Conservation (phyloP, 2,797 vertebrate species). For the Champsocephalus gunnari region DNA sequence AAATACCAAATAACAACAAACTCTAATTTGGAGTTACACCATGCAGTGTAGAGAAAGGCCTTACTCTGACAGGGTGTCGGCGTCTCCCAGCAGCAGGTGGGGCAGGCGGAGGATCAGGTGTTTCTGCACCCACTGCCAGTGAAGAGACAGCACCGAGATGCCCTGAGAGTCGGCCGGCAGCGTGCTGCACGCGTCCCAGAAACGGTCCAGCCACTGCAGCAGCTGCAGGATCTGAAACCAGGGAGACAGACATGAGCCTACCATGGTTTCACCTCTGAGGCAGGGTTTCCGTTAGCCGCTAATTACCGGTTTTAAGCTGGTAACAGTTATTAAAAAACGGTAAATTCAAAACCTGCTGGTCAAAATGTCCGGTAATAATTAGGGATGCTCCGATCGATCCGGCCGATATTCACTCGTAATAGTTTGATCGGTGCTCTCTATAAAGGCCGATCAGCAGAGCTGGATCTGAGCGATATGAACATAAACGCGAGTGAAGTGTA, state of each 20-base stretch:
- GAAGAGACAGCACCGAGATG: conserved; percentile 91
- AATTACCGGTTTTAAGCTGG: no score
- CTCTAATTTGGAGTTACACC: neutral
- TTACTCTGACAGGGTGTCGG: conserved; percentile 87
- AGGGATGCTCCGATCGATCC: no score
- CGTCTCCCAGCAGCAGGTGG: conserved; percentile 87
- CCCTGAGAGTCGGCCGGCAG: conserved; percentile 87
- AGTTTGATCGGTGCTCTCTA: no score
- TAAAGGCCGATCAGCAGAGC: no score
- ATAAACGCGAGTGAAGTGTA: no score
- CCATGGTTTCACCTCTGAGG: no score
- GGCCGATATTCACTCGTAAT: no score
- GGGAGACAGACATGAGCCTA: neutral
- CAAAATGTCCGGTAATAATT: no score
- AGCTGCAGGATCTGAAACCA: conserved; percentile 79
- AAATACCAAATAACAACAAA: neutral
- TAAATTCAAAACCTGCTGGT: no score
- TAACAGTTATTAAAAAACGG: no score
- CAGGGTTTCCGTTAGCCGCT: no score
- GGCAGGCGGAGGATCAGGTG: conserved; percentile 89
- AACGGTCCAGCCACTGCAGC: conserved; percentile 91
- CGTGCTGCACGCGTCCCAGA: conserved; percentile 89
- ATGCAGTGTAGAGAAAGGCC: neutral
- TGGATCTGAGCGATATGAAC: no score
- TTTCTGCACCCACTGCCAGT: conserved; percentile 98